Percentiles rank a stretch among this genome's conserved stretches.
phyloP scores from a whole-genome alignment of 2,113 vertebrate species.

The Marmota monax region DNA sequence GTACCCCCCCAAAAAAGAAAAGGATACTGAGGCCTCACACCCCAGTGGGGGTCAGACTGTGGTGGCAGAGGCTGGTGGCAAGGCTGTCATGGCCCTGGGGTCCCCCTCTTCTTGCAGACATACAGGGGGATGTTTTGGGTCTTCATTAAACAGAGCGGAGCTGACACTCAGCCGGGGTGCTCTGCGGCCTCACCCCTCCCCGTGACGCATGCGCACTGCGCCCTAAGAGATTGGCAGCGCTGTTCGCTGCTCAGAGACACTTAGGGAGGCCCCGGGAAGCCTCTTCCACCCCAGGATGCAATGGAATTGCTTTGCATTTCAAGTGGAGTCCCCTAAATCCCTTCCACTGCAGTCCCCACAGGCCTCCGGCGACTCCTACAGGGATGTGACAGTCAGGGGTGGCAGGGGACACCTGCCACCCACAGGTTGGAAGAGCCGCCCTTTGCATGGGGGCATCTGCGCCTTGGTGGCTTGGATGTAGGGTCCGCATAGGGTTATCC shows the following conservation, averaged over 20 bases:
- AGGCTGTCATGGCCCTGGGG: background rate
- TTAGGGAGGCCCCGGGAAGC: conserved; percentile 30
- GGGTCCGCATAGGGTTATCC: background rate
- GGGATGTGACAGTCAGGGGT: too few relatives aligned
- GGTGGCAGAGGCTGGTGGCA: background rate
- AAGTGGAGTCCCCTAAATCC: conserved; percentile 81
- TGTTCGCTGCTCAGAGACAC: too few relatives aligned
- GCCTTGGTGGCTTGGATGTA: background rate
- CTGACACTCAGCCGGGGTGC: conserved; percentile 83
- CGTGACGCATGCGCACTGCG: conserved; percentile 78
- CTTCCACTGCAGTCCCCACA: conserved; percentile 67
- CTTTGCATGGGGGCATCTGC: too few relatives aligned
- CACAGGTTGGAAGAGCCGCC: too few relatives aligned
- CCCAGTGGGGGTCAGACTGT: fast-evolving
- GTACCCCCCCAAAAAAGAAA: too few relatives aligned
- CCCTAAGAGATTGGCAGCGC: conserved; percentile 35
- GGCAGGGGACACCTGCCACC: too few relatives aligned
- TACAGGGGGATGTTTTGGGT: conserved; percentile 83
- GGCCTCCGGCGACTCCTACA: too few relatives aligned
- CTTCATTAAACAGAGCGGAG: conserved; percentile 87
- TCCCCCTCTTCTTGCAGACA: conserved; percentile 61
- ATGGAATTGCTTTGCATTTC: conserved; percentile 84
- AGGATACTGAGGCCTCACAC: background rate
- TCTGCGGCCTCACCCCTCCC: conserved; percentile 82
- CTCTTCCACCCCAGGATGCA: conserved; percentile 82